These are phyloP conservation scores for Poecilobothrus nobilitatus DNA, from an alignment of 2,888 invertebrate genomes.

Conservation along the genomic window DNA sequence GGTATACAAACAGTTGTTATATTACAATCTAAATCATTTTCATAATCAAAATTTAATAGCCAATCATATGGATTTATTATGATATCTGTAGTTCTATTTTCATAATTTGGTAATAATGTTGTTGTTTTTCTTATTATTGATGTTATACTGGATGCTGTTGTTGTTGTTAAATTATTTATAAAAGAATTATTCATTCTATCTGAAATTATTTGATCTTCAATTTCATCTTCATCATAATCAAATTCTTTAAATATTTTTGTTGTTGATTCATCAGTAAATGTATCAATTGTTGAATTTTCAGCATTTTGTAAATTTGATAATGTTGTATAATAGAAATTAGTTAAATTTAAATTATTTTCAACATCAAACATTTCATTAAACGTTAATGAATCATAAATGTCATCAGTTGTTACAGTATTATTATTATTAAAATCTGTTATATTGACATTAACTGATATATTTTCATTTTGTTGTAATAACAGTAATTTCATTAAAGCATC, in stretches of 20 bases:
- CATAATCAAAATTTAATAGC: not conserved
- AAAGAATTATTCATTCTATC: not conserved
- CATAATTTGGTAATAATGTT: constrained; percentile 10
- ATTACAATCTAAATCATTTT: constrained; percentile 17
- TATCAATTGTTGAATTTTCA: not conserved
- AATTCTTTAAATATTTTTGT: not conserved
- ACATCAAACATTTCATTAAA: not conserved
- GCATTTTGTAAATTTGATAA: constrained; percentile 17
- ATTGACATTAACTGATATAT: not conserved
- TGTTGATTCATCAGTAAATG: not conserved
- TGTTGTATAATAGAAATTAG: constrained; percentile 24
- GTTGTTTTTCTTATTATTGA: constrained; percentile 14
- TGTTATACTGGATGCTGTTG: not conserved
- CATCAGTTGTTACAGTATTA: not conserved
- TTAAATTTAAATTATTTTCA: constrained; percentile 15
- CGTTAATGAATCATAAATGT: constrained; percentile 7
- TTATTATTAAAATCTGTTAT: not conserved
- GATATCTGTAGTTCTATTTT: constrained; percentile 9
- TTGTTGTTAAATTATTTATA: not conserved
- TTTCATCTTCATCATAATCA: not conserved
- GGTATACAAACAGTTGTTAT: constrained; percentile 21
- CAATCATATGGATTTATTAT: constrained; percentile 2
- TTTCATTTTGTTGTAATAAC: not conserved
- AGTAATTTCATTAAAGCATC: not conserved
- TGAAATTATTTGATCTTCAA: not conserved